phyloP scores from a whole-genome alignment of 2,888 invertebrate species.

The Drosophila kuntzei region DNA sequence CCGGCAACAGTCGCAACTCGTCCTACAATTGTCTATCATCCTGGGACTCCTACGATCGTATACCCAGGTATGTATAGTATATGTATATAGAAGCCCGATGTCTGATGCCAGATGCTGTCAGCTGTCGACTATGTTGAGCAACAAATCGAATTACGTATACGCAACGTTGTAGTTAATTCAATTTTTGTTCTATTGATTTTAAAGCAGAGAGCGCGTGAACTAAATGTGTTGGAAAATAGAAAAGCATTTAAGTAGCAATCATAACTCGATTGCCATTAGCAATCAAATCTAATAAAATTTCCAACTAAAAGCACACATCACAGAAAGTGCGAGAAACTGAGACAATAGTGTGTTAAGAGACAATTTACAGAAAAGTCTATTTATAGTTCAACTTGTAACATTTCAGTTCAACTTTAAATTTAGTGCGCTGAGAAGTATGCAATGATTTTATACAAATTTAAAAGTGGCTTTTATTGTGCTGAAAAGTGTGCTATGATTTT shows the following conservation, averaged over 20 bases:
- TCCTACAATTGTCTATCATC: constrained; percentile 95
- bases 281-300: constrained; percentile 58
- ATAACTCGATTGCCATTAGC: constrained; percentile 65
- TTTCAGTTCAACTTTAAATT: background rate
- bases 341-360: constrained; percentile 26
- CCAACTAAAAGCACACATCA: constrained; percentile 63
- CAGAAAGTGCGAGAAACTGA: background rate
- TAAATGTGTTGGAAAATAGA: constrained; percentile 49
- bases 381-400: constrained; percentile 15
- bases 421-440: too few relatives aligned
- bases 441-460: too few relatives aligned
- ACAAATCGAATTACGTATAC: constrained; percentile 56
- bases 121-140: constrained; percentile 2
- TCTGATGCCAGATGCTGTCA: constrained; percentile 5
- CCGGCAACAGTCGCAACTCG: constrained; percentile 91
- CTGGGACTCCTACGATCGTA: constrained; percentile 96
- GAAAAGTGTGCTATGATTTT: too few relatives aligned
- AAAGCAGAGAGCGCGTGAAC: constrained; percentile 38
- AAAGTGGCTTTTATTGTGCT: too few relatives aligned
- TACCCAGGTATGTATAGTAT: constrained; percentile 90
- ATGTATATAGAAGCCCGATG: background rate
- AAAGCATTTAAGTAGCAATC: constrained; percentile 66
- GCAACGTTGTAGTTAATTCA: constrained; percentile 51
- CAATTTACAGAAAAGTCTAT: constrained; percentile 11
- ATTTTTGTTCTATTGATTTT: constrained; percentile 57